Percentiles rank a stretch among this genome's conserved stretches.
Conservation (phyloP, 1,140 invertebrate species). For the Phenacoccus solenopsis region DNA sequence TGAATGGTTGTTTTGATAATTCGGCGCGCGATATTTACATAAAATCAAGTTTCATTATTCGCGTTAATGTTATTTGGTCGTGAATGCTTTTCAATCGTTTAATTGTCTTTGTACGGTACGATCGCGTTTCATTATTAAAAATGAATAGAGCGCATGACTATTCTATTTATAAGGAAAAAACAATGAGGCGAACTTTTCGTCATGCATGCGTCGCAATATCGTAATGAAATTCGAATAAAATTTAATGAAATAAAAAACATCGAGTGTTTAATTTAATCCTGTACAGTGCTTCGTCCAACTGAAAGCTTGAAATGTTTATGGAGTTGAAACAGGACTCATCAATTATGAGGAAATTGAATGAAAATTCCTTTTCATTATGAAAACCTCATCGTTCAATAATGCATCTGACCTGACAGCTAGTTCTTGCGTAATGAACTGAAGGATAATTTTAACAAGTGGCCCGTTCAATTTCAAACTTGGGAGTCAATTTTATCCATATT, state of each 20-base stretch:
- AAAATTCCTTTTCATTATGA: no score
- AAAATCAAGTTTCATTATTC: background rate
- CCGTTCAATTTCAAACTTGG: no score
- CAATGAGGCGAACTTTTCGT: background rate
- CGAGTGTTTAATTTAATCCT: no score
- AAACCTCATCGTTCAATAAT: no score
- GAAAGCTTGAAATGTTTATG: conserved; percentile 2
- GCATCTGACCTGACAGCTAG: no score
- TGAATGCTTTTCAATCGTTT: background rate
- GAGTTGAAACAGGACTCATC: no score
- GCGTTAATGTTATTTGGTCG: background rate
- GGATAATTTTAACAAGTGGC: no score
- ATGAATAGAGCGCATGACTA: no score
- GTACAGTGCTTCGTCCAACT: background rate
- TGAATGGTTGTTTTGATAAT: background rate
- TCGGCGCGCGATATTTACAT: background rate
- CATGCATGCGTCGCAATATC: background rate
- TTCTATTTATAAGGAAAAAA: background rate
- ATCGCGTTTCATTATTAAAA: background rate
- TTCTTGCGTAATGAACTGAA: no score
- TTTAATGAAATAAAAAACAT: background rate
- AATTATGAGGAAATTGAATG: no score
- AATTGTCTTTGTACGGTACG: no score
- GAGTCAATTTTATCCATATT: no score
- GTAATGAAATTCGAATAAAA: background rate